Percentiles rank a stretch among this genome's conserved stretches.
phyloP scores from a whole-genome alignment of 2,888 invertebrate species.

The Lasioglossum leucozonium region DNA sequence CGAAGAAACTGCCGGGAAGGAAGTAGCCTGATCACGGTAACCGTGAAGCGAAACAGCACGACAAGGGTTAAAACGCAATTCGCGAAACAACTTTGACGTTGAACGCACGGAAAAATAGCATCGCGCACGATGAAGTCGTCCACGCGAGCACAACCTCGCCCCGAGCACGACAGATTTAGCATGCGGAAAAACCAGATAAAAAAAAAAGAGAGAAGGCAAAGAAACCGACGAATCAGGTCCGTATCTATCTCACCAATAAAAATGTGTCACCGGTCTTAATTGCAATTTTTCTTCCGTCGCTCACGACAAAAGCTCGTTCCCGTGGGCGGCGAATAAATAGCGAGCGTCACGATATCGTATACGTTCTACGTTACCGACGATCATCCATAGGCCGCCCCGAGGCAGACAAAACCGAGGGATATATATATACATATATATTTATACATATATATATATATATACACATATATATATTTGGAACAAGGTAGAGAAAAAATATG shows the following conservation, averaged over 20 bases:
- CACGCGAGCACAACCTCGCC: neutral
- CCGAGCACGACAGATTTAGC: neutral
- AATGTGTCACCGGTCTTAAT: slow-evolving; percentile 56
- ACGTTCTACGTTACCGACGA: slow-evolving; percentile 59
- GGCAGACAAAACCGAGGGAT: neutral
- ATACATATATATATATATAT: too few species aligned
- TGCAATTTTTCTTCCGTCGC: slow-evolving; percentile 61
- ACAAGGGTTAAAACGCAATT: neutral
- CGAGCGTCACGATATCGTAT: slow-evolving; percentile 48
- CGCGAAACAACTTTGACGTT: neutral
- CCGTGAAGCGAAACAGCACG: neutral
- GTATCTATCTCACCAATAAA: slow-evolving; percentile 52
- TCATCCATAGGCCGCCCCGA: slow-evolving; percentile 10
- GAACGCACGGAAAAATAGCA: neutral
- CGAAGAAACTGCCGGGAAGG: neutral
- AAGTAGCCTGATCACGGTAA: neutral
- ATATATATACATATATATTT: too few species aligned
- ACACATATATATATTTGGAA: slow-evolving; percentile 25
- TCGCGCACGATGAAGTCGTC: neutral
- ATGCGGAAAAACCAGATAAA: neutral
- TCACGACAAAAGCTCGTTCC: slow-evolving; percentile 55
- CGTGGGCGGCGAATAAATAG: slow-evolving; percentile 47
- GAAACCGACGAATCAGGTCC: neutral
- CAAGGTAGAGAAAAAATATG: neutral
- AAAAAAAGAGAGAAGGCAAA: neutral